Evolutionary conservation across 2,113 vertebrate species (phyloP).

Genomic region (Percina caprodes): DNA sequence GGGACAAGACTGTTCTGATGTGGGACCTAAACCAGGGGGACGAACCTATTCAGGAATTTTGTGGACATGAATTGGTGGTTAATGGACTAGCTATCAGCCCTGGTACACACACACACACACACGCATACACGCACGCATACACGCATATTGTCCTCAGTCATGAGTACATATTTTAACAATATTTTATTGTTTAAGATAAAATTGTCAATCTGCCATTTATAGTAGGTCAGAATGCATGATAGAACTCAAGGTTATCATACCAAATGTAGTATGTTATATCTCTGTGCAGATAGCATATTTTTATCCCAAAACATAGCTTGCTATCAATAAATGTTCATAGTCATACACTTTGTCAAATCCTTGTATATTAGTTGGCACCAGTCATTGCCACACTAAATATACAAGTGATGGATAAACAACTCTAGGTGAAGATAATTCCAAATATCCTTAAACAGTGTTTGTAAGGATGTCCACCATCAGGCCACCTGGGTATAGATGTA

Average conservation of each 20-base stretch:
- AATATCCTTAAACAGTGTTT: not conserved
- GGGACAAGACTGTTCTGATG: conserved; percentile 91
- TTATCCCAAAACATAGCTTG: not conserved
- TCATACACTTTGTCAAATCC: not conserved
- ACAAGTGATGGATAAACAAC: not conserved
- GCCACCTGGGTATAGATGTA: not conserved
- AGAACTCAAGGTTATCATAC: not conserved
- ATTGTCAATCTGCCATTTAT: not conserved
- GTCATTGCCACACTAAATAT: not conserved
- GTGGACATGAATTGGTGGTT: conserved; percentile 92
- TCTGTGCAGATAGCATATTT: not conserved
- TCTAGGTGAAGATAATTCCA: not conserved
- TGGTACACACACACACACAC: conserved; percentile 77
- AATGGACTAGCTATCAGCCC: conserved; percentile 93
- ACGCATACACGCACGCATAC: conserved; percentile 26
- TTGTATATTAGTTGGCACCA: not conserved
- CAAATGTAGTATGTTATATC: not conserved
- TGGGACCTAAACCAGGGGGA: conserved; percentile 88
- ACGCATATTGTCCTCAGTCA: not conserved
- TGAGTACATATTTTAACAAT: conserved; percentile 11
- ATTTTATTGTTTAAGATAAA: conserved; percentile 1
- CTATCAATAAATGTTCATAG: not conserved
- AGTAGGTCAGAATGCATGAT: not conserved
- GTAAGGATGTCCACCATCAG: not conserved
- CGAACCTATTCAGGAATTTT: conserved; percentile 86